Conservation (phyloP, 2,113 vertebrate genomes). For the Naja naja region DNA sequence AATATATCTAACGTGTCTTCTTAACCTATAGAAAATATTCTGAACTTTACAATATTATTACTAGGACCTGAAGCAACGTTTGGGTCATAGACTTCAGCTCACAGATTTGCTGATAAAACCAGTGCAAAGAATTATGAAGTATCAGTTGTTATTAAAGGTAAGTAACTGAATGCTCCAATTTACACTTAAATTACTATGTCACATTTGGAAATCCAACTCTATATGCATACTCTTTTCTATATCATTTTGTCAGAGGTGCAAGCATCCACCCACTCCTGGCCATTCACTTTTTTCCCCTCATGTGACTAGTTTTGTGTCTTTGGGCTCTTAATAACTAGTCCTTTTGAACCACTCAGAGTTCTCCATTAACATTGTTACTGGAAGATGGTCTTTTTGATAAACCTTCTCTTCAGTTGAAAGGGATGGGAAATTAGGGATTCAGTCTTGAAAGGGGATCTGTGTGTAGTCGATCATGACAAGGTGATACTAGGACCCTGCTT, state of each 20-base stretch:
- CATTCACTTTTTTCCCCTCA: background rate
- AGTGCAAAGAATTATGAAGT: conserved; percentile 97
- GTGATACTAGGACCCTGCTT: background rate
- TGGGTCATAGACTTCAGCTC: conserved; percentile 91
- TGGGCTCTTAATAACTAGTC: background rate
- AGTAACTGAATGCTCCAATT: background rate
- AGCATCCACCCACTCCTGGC: background rate
- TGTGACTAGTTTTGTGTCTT: background rate
- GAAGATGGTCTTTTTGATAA: background rate
- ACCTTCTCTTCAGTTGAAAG: background rate
- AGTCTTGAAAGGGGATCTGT: background rate
- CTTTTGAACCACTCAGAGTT: background rate
- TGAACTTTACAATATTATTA: conserved; percentile 11
- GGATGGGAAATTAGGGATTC: background rate
- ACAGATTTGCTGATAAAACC: conserved; percentile 95
- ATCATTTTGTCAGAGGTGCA: background rate
- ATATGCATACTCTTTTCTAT: background rate
- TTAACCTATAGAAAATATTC: background rate
- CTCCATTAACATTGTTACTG: background rate
- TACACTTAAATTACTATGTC: background rate
- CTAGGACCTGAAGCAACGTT: conserved; percentile 91
- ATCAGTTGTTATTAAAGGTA: conserved; percentile 97
- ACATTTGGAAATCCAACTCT: background rate
- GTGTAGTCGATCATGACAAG: background rate
- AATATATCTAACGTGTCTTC: background rate